A percentile compares a stretch with the other conserved stretches of the same genome.
Conservation (phyloP, 1,140 invertebrate genomes). For the Gryon sp. region DNA sequence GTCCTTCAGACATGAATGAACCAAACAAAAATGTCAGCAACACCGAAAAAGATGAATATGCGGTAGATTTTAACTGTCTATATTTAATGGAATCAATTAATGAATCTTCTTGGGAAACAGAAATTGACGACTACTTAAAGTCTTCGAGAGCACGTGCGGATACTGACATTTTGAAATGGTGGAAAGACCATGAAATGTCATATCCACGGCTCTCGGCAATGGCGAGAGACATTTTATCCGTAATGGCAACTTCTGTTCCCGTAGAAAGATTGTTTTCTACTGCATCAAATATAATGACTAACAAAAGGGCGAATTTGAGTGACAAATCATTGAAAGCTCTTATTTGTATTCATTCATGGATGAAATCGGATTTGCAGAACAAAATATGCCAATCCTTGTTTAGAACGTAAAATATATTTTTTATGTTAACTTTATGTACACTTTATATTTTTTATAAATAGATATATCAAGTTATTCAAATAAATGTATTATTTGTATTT, state of each 20-base stretch:
- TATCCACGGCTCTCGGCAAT: slow-evolving; percentile 10
- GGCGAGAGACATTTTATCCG: slow-evolving; percentile 11
- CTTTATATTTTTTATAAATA: too few species aligned
- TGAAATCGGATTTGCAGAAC: too few species aligned
- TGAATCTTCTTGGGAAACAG: neutral
- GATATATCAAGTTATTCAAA: too few species aligned
- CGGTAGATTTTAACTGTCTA: neutral
- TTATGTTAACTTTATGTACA: too few species aligned
- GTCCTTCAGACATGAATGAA: too few species aligned
- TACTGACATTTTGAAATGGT: slow-evolving; percentile 25
- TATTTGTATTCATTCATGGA: too few species aligned
- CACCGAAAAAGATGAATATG: slow-evolving; percentile 4
- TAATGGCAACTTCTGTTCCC: slow-evolving; percentile 12
- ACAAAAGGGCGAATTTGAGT: too few species aligned
- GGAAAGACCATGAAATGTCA: slow-evolving; percentile 10
- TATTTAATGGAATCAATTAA: neutral
- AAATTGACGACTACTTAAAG: slow-evolving; percentile 12
- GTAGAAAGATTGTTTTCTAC: slow-evolving; percentile 33
- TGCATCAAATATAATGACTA: slow-evolving; percentile 12
- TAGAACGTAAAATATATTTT: too few species aligned
- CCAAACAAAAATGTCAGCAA: too few species aligned
- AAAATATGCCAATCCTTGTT: too few species aligned
- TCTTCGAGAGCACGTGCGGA: slow-evolving; percentile 1
- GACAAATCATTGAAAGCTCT: too few species aligned
- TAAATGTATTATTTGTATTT: too few species aligned